These are phyloP conservation scores for Macquaria australasica DNA, from an alignment of 2,113 vertebrate species.

Conservation along the genomic window DNA sequence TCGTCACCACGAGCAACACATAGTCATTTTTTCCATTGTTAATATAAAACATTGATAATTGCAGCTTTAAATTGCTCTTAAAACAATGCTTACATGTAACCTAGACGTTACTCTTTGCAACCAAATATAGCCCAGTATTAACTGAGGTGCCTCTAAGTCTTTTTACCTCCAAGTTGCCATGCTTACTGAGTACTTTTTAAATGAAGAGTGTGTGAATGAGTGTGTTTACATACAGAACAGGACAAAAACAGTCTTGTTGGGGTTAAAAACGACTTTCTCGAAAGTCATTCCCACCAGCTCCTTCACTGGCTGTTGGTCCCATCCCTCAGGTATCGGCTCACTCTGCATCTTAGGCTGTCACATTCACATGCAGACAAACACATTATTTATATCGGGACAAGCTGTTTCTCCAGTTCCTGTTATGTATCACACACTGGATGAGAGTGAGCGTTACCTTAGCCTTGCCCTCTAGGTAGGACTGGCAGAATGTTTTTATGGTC, in stretches of 20 bases:
- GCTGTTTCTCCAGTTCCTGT: not conserved
- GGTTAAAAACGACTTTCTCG: conserved; percentile 89
- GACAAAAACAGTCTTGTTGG: conserved; percentile 89
- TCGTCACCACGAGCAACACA: not conserved
- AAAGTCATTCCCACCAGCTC: conserved; percentile 92
- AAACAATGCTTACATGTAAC: not conserved
- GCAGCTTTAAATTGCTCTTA: not conserved
- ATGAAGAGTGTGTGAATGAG: not conserved
- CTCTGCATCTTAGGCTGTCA: conserved; percentile 88
- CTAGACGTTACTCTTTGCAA: not conserved
- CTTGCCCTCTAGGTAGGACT: conserved; percentile 85
- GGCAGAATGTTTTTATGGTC: conserved; percentile 86
- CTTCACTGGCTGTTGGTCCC: conserved; percentile 91
- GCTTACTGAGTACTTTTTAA: not conserved
- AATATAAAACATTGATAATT: not conserved
- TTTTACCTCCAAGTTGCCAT: too few relatives aligned
- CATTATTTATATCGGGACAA: not conserved
- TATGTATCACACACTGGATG: not conserved
- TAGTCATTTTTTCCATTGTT: not conserved
- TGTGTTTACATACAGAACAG: conserved; percentile 90
- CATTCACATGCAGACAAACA: conserved; percentile 13
- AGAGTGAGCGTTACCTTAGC: conserved; percentile 85
- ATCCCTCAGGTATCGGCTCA: conserved; percentile 89
- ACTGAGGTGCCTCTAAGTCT: not conserved
- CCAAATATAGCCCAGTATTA: not conserved